These are phyloP conservation scores for Lordiphosa fenestrarum DNA, from an alignment of 2,888 invertebrate species.

Conservation along the genomic window DNA sequence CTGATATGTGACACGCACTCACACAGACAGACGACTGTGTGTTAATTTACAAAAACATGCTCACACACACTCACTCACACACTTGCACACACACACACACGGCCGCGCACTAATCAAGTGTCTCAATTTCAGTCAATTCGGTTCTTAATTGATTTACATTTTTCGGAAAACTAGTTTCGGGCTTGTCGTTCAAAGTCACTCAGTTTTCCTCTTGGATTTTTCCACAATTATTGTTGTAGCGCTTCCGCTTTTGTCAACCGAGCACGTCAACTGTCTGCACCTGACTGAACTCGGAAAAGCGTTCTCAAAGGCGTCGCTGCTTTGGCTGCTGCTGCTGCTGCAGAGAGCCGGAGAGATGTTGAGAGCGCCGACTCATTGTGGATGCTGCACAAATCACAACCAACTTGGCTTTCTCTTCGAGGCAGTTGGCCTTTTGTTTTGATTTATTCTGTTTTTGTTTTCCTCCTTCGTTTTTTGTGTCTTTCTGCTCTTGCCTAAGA, in stretches of 20 bases:
- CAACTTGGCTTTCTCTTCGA: conserved; percentile 4
- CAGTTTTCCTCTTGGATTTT: conserved; percentile 19
- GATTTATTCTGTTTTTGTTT: conserved; percentile 50
- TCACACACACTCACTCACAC: conserved; percentile 32
- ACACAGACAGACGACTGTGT: conserved; percentile 20
- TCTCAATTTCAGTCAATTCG: conserved; percentile 24
- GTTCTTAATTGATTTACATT: conserved; percentile 25
- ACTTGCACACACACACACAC: conserved; percentile 27
- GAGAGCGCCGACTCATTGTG: conserved; percentile 24
- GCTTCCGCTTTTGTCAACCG: conserved; percentile 74
- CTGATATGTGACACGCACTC: conserved; percentile 64
- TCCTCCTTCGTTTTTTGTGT: no score
- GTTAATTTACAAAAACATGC: conserved; percentile 21
- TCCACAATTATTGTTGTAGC: conserved; percentile 39
- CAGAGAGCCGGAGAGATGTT: conserved; percentile 8
- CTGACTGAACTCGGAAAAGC: conserved; percentile 72
- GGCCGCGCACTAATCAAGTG: conserved; percentile 22
- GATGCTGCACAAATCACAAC: conserved; percentile 19
- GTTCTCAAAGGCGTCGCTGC: conserved; percentile 19
- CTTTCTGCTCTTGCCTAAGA: conserved; percentile 40
- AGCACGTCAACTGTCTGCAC: conserved; percentile 80
- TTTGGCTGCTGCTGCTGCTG: conserved; percentile 9
- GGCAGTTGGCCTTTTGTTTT: conserved; percentile 47
- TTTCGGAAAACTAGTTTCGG: background rate
- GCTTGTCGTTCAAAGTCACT: conserved; percentile 9